Base-by-base conservation (phyloP, 2,888 invertebrate species). In the Oscheius sp. region DNA sequence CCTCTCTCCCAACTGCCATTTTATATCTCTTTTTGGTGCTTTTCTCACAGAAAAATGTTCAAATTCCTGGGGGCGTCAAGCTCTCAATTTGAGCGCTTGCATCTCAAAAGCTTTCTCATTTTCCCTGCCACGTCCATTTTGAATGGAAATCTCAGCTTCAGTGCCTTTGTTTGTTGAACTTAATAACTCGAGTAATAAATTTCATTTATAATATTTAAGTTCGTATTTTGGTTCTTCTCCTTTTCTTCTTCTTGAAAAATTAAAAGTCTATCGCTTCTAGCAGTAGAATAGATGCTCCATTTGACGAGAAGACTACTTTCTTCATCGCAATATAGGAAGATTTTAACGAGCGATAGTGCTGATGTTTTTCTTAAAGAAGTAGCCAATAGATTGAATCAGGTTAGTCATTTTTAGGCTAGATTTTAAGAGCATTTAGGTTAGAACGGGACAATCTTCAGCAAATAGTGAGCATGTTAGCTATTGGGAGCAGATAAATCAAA, bases 401-500 rank as follows among this genome's bases (percentile, higher is more conserved):
- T 64, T 20, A 12, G 23, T n/a, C 1, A 46, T 46, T 29, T 46
- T 15, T 63, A 27, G 8, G 8, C 15, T 1, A 17, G 8, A 29
- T 34, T 55, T 46, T 23, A 15, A 23, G 42, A 15, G n/a, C 25
- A 57, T n/a, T n/a, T 53, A 58, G 63, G 63, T 48, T 4, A 29
- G 25, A 29, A 23, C 27, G 12, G 66, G 66, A 6, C 34, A 66
- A 29, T 20, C 20, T 12, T 15, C 45, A n/a, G 15, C 55, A 17
- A 45, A 27, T n/a, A 42, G 58, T 20, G 50, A 58, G 2, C 29
- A 52, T 25, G 37, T 68, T 17, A 33, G 67, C 15, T 72, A 72
- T 53, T 72, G 71, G 71, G 71, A 72, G 31, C 57, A 63, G 8
- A 58, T 72, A 1, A 31, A 31, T 31, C 20, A 52, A 29, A 20